phyloP scores from a whole-genome alignment of 1,140 invertebrate species.

The Magallana angulata region DNA sequence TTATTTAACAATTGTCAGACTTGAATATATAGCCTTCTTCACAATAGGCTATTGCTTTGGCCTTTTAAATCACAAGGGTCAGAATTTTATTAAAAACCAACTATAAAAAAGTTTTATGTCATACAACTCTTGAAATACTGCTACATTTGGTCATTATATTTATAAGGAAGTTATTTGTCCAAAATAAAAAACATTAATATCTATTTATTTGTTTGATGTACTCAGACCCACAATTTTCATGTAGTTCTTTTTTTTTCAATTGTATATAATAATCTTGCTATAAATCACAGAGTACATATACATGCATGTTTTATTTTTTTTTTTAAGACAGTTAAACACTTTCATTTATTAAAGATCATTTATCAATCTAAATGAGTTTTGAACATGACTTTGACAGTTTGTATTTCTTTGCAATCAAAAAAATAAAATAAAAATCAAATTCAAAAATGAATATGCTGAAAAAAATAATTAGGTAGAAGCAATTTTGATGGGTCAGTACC shows the following conservation, averaged over 20 bases:
- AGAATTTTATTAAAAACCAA: neutral
- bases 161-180: constrained; percentile 6
- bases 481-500: neutral
- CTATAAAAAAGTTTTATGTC: neutral
- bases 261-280: neutral
- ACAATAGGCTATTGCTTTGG: constrained; percentile 5
- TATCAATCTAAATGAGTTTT: constrained; percentile 7
- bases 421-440: neutral
- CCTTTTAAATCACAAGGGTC: constrained; percentile 5
- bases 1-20: neutral
- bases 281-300: constrained; percentile 6
- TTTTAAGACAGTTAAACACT: neutral
- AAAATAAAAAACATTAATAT: neutral
- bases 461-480: neutral
- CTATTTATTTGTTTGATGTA: neutral
- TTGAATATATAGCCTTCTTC: neutral
- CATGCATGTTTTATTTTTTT: neutral
- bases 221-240: constrained; percentile 5
- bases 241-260: neutral
- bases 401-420: neutral
- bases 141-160: neutral
- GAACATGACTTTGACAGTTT: constrained; percentile 5
- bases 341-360: neutral
- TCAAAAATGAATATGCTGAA: constrained; percentile 6
- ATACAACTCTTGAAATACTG: neutral